Evolutionary conservation across 2,797 vertebrate species (phyloP), one percentile per base, ranked within the genome.

Genomic region (Rhinoraja longicauda): DNA sequence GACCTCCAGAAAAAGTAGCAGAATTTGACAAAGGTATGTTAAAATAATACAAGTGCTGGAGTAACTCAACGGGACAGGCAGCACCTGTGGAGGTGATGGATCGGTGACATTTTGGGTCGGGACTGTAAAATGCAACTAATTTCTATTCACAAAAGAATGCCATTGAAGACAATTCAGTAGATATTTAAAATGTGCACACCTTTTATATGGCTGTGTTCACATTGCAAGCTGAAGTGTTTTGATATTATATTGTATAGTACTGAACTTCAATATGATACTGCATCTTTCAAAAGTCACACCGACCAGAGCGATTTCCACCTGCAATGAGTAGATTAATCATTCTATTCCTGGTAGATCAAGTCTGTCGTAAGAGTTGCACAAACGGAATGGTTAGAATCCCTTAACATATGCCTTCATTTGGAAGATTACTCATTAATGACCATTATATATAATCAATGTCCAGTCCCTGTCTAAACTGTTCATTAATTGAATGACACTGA

Each of bases 331-430:
- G 93, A 95, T 95, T 95, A 95, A 94, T 93, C n/a, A 75, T 93
- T 95, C 94, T 92, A 93, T 95, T 94, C 94, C 94, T 94, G 93
- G 94, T 92, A 73, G 90, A 84, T 93, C 67, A 94, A 95, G 95
- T 94, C 75, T 93, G 95, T 95, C 95, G 96, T 95, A 95, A 94
- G 94, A 96, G 94, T 93, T 96, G 94, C 96, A 90, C 96, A 96
- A 95, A 96, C 94, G 15, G 90, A 92, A 92, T 92, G 90, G 90
- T 95, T 95, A 94, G 95, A 96, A 94, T 96, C 96, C 96, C 96
- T 96, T 95, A 96, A 95, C 96, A 97, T 97, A 96, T 97, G 96
- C 95, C 95, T 96, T 96, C 95, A 96, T 96, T 96, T 96, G 94
- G 95, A 96, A 95, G 94, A 96, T 95, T 95, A 94, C 96, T 97